Evolutionary conservation across 2,113 vertebrate species (phyloP).

Genomic region (Microcebus griseorufus): DNA sequence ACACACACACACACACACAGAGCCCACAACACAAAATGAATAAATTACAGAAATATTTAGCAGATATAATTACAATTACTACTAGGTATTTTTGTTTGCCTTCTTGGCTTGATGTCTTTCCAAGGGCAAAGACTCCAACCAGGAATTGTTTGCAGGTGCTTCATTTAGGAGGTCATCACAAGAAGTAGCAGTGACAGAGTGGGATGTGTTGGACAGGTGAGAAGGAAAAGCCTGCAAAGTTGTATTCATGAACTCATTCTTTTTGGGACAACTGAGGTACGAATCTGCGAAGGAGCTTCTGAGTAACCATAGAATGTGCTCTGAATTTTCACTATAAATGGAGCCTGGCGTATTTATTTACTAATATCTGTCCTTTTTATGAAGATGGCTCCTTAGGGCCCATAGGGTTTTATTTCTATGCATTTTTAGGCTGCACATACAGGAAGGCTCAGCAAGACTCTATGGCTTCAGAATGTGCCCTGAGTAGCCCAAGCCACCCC

Average conservation of each 20-base stretch:
- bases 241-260: not conserved
- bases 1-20: not conserved
- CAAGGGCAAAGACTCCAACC: not conserved
- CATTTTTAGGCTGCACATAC: not conserved
- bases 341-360: no score
- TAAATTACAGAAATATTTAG: not conserved
- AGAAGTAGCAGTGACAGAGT: not conserved
- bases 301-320: not conserved
- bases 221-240: not conserved
- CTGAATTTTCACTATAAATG: not conserved
- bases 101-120: not conserved
- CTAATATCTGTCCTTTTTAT: not conserved
- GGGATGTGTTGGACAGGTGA: not conserved
- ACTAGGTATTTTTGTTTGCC: not conserved
- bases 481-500: accelerated
- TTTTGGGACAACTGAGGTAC: not conserved
- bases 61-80: not conserved
- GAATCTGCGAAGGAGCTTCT: not conserved
- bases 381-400: not conserved
- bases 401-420: not conserved
- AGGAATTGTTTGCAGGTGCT: not conserved
- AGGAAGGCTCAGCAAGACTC: not conserved
- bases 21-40: not conserved
- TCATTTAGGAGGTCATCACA: not conserved
- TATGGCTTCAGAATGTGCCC: not conserved